Evolutionary conservation across 2,113 vertebrate species (phyloP), one percentile per base, ranked within the genome.

Genomic region (Corvus moneduloides): DNA sequence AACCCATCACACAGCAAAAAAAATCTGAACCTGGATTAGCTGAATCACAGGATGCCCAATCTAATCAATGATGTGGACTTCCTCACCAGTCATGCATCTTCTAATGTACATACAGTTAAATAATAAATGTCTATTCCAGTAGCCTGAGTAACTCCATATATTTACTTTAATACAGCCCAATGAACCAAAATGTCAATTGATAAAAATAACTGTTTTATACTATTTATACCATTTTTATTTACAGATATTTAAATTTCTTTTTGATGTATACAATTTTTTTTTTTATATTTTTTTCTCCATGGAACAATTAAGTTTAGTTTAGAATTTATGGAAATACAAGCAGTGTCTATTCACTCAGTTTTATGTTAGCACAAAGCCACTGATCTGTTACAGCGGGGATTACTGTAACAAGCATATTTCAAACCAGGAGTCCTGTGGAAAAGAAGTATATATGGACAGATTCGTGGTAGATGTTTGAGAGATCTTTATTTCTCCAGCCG

Each of bases 61-160:
- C 41, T 91, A 95, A 91, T 89, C 80, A 94, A 63, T 89, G n/a
- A 59, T 49, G 33, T 49, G 23, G 49, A 86, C 80, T 92, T 94
- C 89, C 89, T 94, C 55, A n/a, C 24, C 92, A 75, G 72, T 72
- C 77, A 62, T 39, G 11, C 28, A 78, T 78, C 35, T 64, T 24
- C 35, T 80, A 90, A 80, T 44, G 76, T 39, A 51, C 30, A 39
- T 55, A 48, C 11, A 90, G 64, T 72, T 81, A 87, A 89, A 84
- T 55, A 90, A 92, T 63, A 88, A 83, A 88, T 67, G 17, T 41
- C 17, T 67, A 16, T 51, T 90, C 39, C 46, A 66, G 52, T 56
- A 62, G 26, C 16, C 30, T 85, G 73, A 91, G 16, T 78, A 49
- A 66, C 20, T 71, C 7, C 16, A 35, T 63, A 43, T 21, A 30